phyloP scores from a whole-genome alignment of 30 jellyfish, hydroid and myxozoan species.

The Hydractinia echinata region DNA sequence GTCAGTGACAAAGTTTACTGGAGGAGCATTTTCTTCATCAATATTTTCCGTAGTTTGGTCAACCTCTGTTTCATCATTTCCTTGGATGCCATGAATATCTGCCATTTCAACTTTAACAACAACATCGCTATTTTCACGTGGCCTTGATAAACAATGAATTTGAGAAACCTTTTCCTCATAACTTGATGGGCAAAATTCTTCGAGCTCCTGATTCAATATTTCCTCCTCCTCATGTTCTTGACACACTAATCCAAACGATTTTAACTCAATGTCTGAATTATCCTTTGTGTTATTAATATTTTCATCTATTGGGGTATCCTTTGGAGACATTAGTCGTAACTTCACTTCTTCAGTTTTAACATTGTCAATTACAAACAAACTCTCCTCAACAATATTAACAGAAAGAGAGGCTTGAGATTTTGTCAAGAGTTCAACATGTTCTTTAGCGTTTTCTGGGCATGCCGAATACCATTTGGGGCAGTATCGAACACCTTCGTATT shows the following conservation, averaged over 20 bases:
- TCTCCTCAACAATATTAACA: slow-evolving; percentile 4
- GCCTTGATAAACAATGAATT: not conserved
- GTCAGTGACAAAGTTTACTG: not conserved
- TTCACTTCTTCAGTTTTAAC: not conserved
- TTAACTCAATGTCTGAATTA: not conserved
- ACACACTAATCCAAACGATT: not conserved
- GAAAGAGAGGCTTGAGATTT: not conserved
- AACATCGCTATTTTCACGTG: not conserved
- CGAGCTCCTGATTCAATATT: not conserved
- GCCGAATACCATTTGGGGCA: slow-evolving; percentile 82
- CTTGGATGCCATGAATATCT: not conserved
- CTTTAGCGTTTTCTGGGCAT: slow-evolving; percentile 36
- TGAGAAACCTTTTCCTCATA: not conserved
- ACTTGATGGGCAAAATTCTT: not conserved
- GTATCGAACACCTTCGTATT: slow-evolving; percentile 51
- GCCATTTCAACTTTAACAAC: too few relatives aligned
- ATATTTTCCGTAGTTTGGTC: not conserved
- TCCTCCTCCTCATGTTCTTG: slow-evolving; percentile 5
- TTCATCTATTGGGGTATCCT: not conserved
- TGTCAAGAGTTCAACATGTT: slow-evolving; percentile 3
- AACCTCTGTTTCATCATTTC: not conserved
- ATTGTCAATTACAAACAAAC: not conserved
- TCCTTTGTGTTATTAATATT: not conserved
- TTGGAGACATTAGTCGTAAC: not conserved
- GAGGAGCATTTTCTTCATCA: not conserved